Percentiles rank a stretch among this genome's conserved stretches.
phyloP scores from a whole-genome alignment of 1,140 invertebrate genomes.

The Protaetia brevitarsis region DNA sequence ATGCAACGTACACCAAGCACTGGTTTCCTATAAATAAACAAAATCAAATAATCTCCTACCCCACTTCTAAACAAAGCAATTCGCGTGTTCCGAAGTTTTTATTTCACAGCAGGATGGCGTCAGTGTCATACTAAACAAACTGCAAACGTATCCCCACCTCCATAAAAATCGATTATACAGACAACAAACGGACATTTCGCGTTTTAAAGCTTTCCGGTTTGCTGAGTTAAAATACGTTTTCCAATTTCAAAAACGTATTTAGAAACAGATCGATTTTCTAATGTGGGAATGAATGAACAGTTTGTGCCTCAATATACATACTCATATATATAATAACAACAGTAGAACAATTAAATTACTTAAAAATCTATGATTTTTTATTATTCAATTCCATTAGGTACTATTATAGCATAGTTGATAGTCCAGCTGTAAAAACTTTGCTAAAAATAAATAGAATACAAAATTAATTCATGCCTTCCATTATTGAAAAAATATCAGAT shows the following conservation, averaged over 20 bases:
- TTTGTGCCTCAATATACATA: neutral
- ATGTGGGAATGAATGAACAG: too few relatives aligned
- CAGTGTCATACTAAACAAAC: conserved; percentile 15
- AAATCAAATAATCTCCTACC: neutral
- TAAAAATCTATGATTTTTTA: conserved; percentile 15
- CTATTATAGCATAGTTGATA: conserved; percentile 1
- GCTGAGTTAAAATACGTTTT: too few relatives aligned
- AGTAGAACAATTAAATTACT: conserved; percentile 25
- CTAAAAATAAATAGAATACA: too few relatives aligned
- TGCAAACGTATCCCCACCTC: neutral
- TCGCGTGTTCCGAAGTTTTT: conserved; percentile 11
- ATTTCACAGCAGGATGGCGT: conserved; percentile 4
- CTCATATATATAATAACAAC: conserved; percentile 19
- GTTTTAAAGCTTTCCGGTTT: neutral
- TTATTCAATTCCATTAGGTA: conserved; percentile 26
- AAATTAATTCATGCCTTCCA: too few relatives aligned
- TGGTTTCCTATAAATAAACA: neutral
- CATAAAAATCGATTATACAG: neutral
- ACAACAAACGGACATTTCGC: neutral
- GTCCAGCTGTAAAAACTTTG: conserved; percentile 2
- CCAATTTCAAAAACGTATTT: too few relatives aligned
- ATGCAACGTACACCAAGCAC: too few relatives aligned
- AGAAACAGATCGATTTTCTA: too few relatives aligned
- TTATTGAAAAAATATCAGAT: too few relatives aligned
- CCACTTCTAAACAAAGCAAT: conserved; percentile 8